Base-by-base conservation (phyloP, 2,888 invertebrate genomes). In the Pristionchus mayeri region DNA sequence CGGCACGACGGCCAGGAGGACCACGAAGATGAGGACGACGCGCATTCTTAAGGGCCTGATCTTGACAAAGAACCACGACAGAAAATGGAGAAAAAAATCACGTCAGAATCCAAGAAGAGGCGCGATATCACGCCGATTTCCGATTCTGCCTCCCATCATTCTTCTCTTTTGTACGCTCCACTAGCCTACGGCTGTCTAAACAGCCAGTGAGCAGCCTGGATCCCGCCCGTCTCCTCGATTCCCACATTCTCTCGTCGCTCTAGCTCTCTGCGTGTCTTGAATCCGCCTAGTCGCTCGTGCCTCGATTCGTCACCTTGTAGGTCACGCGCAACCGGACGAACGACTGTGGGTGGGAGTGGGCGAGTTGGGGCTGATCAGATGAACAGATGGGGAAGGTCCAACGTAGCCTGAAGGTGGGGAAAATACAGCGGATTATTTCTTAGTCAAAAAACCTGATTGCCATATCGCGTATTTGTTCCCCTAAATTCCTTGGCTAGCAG, bases 141-240 rank as follows among this genome's bases (percentile, higher is more conserved):
- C 40, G 71, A 11, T 24, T 21, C 2, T 63, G 37, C 67, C 37
- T 21, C n/a, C 44, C 71, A 44, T 34, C 30, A 30, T 37, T 63
- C 44, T 24, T n/a, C 71, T 71, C 44, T 71, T 71, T 71, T 71
- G 71, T 71, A 71, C 40, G 6, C 37, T 40, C 40, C 40, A 44
- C 71, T 78, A 48, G n/a, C 16, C 30, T 0, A 0, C 48, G 30
- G 27, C 78, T 78, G 78, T 50, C 30, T 16, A 78, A 78, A 50
- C 78, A 50, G 27, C 30, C 18, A 2, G 24, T 0, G 16, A 40
- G 18, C 18, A 40, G 71, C 71, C 40, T 71, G 71, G 37, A 40
- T 34, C n/a, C 9, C 40, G 13, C 6, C 13, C 44, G 7, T 13
- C 44, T 44, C 44, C 44, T 13, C 44, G 13, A 9, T 30, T 67